These are phyloP conservation scores for Zosterops japonicus DNA, from an alignment of 2,113 vertebrate species.

Conservation along the genomic window DNA sequence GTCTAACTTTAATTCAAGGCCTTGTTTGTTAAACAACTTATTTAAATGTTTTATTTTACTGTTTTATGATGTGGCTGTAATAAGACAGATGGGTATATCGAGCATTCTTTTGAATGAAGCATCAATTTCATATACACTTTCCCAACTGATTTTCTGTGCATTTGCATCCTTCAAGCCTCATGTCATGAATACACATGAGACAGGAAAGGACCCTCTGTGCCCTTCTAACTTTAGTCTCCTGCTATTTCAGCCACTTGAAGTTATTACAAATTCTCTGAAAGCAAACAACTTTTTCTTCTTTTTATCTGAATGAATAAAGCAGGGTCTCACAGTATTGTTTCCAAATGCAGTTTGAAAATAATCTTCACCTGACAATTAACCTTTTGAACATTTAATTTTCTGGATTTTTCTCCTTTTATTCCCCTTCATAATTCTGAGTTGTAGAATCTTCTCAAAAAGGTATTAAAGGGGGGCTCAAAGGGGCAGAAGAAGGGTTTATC, in stretches of 20 bases:
- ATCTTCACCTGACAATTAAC: background rate
- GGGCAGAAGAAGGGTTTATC: background rate
- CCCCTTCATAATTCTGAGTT: background rate
- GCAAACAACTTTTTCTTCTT: background rate
- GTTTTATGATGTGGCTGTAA: background rate
- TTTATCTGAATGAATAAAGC: background rate
- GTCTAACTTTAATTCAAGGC: background rate
- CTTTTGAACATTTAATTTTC: background rate
- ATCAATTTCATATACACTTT: background rate
- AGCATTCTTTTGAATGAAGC: background rate
- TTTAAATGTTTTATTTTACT: background rate
- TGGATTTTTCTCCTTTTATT: background rate
- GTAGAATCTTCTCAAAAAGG: background rate
- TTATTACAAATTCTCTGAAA: background rate
- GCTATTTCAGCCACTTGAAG: background rate
- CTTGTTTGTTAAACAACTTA: background rate
- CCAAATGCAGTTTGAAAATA: background rate
- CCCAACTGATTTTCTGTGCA: background rate
- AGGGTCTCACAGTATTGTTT: background rate
- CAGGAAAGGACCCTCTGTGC: background rate
- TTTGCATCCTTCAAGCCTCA: background rate
- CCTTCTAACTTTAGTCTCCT: background rate
- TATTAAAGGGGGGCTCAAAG: background rate
- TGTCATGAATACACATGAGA: background rate
- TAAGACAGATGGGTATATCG: background rate